Base-by-base conservation (phyloP, 2,888 invertebrate species). In the Tinea pellionella region DNA sequence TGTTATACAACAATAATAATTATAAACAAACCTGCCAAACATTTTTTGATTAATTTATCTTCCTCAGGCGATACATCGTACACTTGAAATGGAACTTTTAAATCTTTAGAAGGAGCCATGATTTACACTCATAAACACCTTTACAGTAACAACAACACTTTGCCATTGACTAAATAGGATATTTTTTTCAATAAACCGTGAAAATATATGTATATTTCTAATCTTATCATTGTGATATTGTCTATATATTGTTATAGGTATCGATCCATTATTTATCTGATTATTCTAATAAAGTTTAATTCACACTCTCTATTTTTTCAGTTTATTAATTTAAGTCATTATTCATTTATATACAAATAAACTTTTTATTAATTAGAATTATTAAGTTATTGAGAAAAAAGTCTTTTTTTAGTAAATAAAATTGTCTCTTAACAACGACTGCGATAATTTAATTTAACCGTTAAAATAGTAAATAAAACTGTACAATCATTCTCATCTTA, bases 11-110 rank as follows among this genome's bases (percentile, higher is more conserved):
- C 2, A 24, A 24, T 3, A 24, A 24, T 24, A 24, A 37, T 4
- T 42, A 42, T 61, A 63, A 64, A 78, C 81, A 65, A 70, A 86
- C 86, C 86, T 69, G 76, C 62, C 0, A 85, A 61, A 60, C 84
- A 85, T 72, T 81, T 86, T 63, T 75, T 78, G 32, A 85, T 78
- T 1, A 78, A 59, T 62, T 79, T 84, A 9, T 81, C 79, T 60
- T 87, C 86, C 12, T 85, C 85, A 0, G 73, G 62, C 0, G 75
- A 71, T 29, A 84, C 80, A 42, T 75, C 67, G 6, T 66, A 72
- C 12, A 86, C 78, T 53, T 80, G 75, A 59, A 78, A 83, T 0
- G 85, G 85, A 41, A 55, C 55, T 11, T 13, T 18, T 3, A 81
- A 66, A 2, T 80, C 73, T 56, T 72, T 63, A 72, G 73, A 73